Evolutionary conservation across 2,797 vertebrate species (phyloP).

Genomic region (Salarias fasciatus): DNA sequence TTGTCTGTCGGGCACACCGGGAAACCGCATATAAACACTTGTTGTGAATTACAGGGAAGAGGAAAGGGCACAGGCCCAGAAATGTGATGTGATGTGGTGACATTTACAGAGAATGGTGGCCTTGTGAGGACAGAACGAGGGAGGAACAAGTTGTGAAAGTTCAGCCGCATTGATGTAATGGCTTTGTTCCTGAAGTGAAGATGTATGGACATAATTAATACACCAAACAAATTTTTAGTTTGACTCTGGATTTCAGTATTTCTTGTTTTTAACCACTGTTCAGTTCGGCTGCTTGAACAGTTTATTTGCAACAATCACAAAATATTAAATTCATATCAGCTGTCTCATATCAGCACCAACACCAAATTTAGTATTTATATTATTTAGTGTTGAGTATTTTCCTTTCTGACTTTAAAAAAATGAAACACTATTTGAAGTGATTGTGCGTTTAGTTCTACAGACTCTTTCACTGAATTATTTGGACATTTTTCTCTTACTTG

Average conservation of each 20-base stretch:
- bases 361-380: no score
- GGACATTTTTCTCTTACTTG: no score
- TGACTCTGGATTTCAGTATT: neutral
- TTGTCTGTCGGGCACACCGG: conserved; percentile 6
- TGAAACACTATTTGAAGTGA: no score
- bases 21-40: conserved; percentile 31
- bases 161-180: neutral
- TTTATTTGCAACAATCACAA: no score
- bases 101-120: conserved; percentile 40
- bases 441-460: no score
- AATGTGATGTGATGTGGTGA: conserved; percentile 24
- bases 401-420: no score
- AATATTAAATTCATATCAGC: no score
- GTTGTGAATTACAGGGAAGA: conserved; percentile 18
- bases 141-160: neutral
- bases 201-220: neutral
- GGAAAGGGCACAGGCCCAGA: conserved; percentile 37
- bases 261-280: neutral
- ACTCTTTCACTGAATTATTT: no score
- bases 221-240: neutral
- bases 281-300: no score
- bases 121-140: neutral
- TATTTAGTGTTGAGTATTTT: no score
- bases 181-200: neutral
- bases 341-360: no score